Evolutionary conservation across 2,888 invertebrate species (phyloP).

Genomic region (Sminthurinus aureus): DNA sequence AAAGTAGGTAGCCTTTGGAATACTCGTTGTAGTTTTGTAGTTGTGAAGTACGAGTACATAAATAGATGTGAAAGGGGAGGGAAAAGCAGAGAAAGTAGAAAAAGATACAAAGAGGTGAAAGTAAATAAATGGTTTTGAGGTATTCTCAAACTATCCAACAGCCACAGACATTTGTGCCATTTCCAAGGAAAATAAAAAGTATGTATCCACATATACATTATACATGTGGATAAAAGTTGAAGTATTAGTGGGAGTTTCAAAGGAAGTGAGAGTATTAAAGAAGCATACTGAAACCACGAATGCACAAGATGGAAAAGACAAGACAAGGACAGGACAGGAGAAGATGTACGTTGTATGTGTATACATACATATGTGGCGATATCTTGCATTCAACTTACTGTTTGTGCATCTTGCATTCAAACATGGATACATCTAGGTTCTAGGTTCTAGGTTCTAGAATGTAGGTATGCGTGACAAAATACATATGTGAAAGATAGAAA

Average conservation of each 20-base stretch:
- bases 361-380: too few species aligned
- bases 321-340: not conserved
- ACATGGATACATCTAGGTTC: not conserved
- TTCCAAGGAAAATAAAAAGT: not conserved
- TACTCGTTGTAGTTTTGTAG: too few species aligned
- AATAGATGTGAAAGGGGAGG: not conserved
- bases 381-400: not conserved
- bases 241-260: conserved; percentile 3
- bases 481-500: not conserved
- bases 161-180: not conserved
- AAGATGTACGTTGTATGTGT: not conserved
- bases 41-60: not conserved
- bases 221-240: not conserved
- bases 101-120: conserved; percentile 9
- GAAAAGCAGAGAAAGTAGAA: not conserved
- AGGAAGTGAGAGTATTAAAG: conserved; percentile 13
- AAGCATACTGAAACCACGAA: not conserved
- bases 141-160: not conserved
- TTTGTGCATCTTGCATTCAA: not conserved
- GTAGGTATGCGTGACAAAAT: not conserved
- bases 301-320: not conserved
- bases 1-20: too few species aligned
- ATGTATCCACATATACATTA: too few species aligned
- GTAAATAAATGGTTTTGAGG: conserved; percentile 12
- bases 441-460: not conserved